These are phyloP conservation scores for Cistogaster globosa DNA, from an alignment of 2,888 invertebrate genomes.

Conservation along the genomic window DNA sequence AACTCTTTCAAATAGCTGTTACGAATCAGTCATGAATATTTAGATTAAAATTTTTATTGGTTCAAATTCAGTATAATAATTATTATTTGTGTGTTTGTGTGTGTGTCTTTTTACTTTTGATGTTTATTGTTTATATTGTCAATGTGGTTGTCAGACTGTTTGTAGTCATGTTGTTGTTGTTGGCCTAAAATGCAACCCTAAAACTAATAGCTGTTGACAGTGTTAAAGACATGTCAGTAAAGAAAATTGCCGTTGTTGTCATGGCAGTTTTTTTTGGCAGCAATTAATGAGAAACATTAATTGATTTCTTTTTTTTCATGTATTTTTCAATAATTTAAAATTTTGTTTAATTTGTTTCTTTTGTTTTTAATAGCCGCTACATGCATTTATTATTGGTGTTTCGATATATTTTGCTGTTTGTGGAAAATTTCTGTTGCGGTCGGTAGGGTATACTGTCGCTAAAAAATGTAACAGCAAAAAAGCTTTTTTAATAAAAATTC, in stretches of 20 bases:
- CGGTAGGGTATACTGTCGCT: neutral
- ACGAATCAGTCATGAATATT: no score
- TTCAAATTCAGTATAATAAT: conserved; percentile 16
- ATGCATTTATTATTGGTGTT: conserved; percentile 20
- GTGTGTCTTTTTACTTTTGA: conserved; percentile 4
- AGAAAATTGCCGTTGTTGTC: conserved; percentile 28
- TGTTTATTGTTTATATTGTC: neutral
- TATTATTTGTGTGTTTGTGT: neutral
- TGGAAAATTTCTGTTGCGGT: no score
- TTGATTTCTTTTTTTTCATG: conserved; percentile 35
- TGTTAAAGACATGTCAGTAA: conserved; percentile 39
- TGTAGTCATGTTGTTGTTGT: conserved; percentile 24
- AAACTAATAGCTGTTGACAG: conserved; percentile 59
- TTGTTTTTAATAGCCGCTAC: conserved; percentile 29
- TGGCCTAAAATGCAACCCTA: conserved; percentile 51
- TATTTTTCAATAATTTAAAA: conserved; percentile 28
- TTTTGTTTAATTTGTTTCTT: conserved; percentile 10
- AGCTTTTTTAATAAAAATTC: conserved; percentile 35
- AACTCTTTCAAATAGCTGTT: conserved; percentile 8
- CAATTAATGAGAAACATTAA: conserved; percentile 56
- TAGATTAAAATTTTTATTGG: conserved; percentile 26
- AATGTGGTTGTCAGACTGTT: neutral
- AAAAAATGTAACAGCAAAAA: neutral
- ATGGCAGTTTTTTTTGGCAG: conserved; percentile 29
- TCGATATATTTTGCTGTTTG: neutral